Evolutionary conservation across 2,888 invertebrate species (phyloP), one percentile per base, ranked within the genome.

Genomic region (Sturmia bella): DNA sequence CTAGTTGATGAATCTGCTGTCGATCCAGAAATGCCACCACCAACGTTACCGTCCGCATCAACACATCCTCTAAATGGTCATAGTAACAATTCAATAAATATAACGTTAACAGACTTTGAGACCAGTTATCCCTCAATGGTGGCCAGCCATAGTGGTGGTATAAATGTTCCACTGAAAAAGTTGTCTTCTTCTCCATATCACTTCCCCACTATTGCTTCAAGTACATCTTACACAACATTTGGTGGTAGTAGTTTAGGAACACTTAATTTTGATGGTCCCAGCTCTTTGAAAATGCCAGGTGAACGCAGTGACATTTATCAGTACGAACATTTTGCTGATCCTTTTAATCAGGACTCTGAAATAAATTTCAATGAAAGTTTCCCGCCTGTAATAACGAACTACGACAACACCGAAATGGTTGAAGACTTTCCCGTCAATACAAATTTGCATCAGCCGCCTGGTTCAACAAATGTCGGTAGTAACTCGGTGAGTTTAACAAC

Each of bases 351-450:
- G 74, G 89, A 88, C 21, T 78, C 86, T 12, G 88, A 89, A 79
- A 88, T 87, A 43, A 87, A 86, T 85, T 86, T 87, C 32, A 90
- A 89, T 63, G 90, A 90, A 37, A 89, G 88, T 75, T 90, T 89
- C 86, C 87, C 89, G 54, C 89, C 89, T 19, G 88, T 90, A 39
- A 86, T 90, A 52, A 87, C 87, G 7, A 91, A 91, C 74, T 90
- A 90, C 82, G 89, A 90, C 63, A 89, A 89, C 32, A 89, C 87
- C 77, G 90, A 91, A 77, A 88, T 91, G 87, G 89, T 89, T 15
- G 91, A 91, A 85, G 91, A 91, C 80, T 91, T 91, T 82, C 91
- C 91, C 6, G 90, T 91, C 37, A 91, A 91, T 80, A 87, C 87
- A 74, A 88, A 88, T 80, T 39, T 86, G n/a, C 86, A 89, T 41